Percentiles rank a stretch among this genome's conserved stretches.
Conservation (phyloP, 2,888 invertebrate genomes). For the Diloba caeruleocephala region DNA sequence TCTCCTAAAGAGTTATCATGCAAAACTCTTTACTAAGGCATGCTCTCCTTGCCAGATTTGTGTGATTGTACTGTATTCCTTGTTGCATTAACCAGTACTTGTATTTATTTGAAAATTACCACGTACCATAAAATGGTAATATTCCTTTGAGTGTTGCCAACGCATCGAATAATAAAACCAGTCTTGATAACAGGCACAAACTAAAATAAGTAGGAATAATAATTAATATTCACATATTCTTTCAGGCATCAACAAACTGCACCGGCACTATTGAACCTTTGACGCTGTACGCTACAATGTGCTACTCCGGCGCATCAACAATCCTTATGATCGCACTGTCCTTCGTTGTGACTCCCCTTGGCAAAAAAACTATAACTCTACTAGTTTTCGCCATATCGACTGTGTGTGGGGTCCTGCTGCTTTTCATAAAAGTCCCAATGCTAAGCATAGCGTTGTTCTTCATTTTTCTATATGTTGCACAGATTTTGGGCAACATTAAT, state of each 20-base stretch:
- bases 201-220: no score
- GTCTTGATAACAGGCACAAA: no score
- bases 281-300: conserved; percentile 77
- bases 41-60: no score
- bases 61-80: no score
- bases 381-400: conserved; percentile 66
- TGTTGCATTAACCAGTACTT: no score
- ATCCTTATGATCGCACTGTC: conserved; percentile 68
- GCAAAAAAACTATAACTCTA: conserved; percentile 70
- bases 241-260: conserved; percentile 67
- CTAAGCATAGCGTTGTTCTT: conserved; percentile 76
- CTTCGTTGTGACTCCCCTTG: conserved; percentile 69
- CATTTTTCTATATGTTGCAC: conserved; percentile 72
- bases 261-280: conserved; percentile 66
- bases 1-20: no score
- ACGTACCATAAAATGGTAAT: no score
- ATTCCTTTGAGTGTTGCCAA: no score
- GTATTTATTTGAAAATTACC: no score
- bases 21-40: no score
- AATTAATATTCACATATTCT: conserved; percentile 17
- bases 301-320: conserved; percentile 70
- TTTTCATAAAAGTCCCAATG: conserved; percentile 69
- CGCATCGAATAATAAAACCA: no score
- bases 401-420: conserved; percentile 63
- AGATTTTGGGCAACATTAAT: conserved; percentile 77